phyloP scores from a whole-genome alignment of 2,888 invertebrate species.

The Rhyacophila evoluta region DNA sequence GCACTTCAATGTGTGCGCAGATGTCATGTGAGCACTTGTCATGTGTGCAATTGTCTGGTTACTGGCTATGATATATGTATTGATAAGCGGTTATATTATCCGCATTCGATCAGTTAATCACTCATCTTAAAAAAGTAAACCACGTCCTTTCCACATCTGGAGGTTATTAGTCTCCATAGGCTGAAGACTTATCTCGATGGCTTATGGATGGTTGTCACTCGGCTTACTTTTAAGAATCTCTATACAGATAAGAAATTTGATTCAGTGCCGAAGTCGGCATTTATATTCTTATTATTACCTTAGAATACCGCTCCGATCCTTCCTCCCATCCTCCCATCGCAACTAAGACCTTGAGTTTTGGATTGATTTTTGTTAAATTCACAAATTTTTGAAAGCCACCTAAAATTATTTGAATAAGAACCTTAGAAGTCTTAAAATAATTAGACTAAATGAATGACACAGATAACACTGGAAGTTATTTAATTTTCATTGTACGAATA shows the following conservation, averaged over 20 bases:
- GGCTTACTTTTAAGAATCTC: neutral
- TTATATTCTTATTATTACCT: no score
- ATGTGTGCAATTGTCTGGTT: no score
- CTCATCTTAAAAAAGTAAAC: no score
- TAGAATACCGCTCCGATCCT: conserved; percentile 65
- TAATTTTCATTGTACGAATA: neutral
- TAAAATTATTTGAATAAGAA: conserved; percentile 48
- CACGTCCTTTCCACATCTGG: no score
- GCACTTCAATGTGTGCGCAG: no score
- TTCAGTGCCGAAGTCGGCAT: no score
- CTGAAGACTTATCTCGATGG: neutral
- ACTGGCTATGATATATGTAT: no score
- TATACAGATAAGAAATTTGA: no score
- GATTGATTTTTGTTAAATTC: conserved; percentile 61
- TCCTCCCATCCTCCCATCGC: conserved; percentile 73
- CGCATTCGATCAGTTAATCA: no score
- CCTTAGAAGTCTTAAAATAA: neutral
- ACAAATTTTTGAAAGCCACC: conserved; percentile 62
- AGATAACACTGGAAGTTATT: neutral
- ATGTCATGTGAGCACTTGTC: no score
- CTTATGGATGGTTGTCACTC: neutral
- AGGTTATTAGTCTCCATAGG: neutral
- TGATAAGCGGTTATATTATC: no score
- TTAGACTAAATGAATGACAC: no score
- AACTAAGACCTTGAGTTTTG: conserved; percentile 63